phyloP scores from a whole-genome alignment of 1,140 invertebrate genomes.

The Drosophila pseudoobscura region DNA sequence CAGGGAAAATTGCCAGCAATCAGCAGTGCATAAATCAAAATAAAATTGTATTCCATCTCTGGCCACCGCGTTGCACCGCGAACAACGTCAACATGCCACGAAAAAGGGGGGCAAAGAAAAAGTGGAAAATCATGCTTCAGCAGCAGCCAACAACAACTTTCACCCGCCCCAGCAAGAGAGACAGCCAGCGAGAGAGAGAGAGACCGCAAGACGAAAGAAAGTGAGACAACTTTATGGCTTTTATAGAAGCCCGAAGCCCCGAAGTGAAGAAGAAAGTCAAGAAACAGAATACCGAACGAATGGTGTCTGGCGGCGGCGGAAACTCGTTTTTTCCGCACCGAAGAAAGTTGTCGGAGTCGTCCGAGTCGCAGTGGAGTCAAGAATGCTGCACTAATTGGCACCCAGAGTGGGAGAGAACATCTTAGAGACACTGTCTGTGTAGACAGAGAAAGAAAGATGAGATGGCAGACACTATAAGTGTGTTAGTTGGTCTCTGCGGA shows the following conservation, averaged over 20 bases:
- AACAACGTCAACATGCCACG: slow-evolving; percentile 10
- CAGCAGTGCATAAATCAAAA: slow-evolving; percentile 65
- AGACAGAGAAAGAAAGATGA: neutral
- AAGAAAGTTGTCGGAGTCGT: slow-evolving; percentile 41
- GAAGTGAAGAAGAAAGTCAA: slow-evolving; percentile 52
- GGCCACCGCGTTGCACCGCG: slow-evolving; percentile 17
- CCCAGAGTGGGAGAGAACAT: no score
- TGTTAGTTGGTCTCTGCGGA: slow-evolving; percentile 25
- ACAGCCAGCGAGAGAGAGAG: slow-evolving; percentile 5
- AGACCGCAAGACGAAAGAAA: slow-evolving; percentile 34
- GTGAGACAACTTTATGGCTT: slow-evolving; percentile 46
- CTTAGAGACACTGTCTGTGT: neutral
- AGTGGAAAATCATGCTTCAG: slow-evolving; percentile 74
- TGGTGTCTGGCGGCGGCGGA: slow-evolving; percentile 17
- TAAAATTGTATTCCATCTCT: slow-evolving; percentile 32
- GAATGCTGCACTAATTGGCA: slow-evolving; percentile 39
- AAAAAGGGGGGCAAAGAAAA: slow-evolving; percentile 62
- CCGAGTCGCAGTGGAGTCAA: slow-evolving; percentile 1
- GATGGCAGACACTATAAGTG: slow-evolving; percentile 6
- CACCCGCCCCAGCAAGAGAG: slow-evolving; percentile 43
- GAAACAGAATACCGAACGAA: slow-evolving; percentile 46
- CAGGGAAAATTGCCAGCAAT: slow-evolving; percentile 60
- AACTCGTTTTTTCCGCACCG: slow-evolving; percentile 38
- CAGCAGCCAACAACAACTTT: slow-evolving; percentile 71
- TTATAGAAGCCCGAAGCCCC: slow-evolving; percentile 26